Evolutionary conservation across 2,888 invertebrate species (phyloP).

Genomic region (Lasioglossum figueresi): DNA sequence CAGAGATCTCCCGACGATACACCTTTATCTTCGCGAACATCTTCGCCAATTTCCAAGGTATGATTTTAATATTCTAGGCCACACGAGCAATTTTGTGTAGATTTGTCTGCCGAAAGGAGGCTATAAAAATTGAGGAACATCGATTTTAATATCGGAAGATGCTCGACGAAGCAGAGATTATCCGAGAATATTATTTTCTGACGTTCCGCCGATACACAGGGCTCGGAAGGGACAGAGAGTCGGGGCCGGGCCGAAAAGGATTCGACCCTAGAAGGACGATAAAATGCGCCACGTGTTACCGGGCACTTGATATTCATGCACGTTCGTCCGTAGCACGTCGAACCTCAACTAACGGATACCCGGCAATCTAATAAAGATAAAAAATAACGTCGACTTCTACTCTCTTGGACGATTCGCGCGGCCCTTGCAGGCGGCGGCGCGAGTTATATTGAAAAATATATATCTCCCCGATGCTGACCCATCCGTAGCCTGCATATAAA

Average conservation of each 20-base stretch:
- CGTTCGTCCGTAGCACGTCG: slow-evolving; percentile 77
- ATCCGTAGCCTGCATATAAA: slow-evolving; percentile 82
- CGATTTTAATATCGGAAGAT: not conserved
- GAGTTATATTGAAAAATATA: slow-evolving; percentile 82
- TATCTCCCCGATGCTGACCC: slow-evolving; percentile 78
- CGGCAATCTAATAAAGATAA: slow-evolving; percentile 83
- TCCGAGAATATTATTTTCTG: slow-evolving; percentile 9
- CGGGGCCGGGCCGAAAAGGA: slow-evolving; percentile 34
- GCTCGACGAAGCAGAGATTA: slow-evolving; percentile 18
- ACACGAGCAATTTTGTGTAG: not conserved
- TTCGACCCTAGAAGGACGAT: slow-evolving; percentile 64
- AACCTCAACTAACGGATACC: slow-evolving; percentile 78
- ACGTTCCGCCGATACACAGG: slow-evolving; percentile 4
- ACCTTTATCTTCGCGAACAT: not conserved
- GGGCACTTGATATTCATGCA: slow-evolving; percentile 77
- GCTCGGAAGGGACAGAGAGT: not conserved
- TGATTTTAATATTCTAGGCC: not conserved
- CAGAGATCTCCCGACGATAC: not conserved
- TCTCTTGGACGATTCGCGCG: slow-evolving; percentile 66
- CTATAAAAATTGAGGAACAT: not conserved
- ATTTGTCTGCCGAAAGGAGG: not conserved
- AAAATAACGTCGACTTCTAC: slow-evolving; percentile 80
- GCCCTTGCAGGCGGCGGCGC: slow-evolving; percentile 57
- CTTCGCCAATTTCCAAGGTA: not conserved
- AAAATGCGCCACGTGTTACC: slow-evolving; percentile 76